Conservation (phyloP, 2,797 vertebrate species). For the Sylvilagus floridanus region DNA sequence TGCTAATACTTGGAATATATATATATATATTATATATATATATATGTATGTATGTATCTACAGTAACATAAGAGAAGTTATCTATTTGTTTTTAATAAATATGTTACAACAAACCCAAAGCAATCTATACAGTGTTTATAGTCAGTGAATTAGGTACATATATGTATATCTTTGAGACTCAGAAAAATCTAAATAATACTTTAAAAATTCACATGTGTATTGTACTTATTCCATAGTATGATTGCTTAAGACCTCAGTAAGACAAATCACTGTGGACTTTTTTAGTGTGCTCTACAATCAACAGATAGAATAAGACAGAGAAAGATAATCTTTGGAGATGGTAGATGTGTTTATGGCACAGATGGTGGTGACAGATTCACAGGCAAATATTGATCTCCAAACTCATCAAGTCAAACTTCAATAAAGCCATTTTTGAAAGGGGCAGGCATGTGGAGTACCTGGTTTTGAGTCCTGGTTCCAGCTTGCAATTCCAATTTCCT, state of each 20-base stretch:
- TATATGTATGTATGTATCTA: not conserved
- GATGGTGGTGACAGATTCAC: not conserved
- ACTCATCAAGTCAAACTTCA: not conserved
- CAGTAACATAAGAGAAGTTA: not conserved
- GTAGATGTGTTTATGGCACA: not conserved
- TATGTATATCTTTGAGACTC: not conserved
- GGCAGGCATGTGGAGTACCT: not conserved
- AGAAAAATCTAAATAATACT: constrained; percentile 12
- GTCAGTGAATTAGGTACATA: not conserved
- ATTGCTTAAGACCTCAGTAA: not conserved
- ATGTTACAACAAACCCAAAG: not conserved
- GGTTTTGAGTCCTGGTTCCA: no score
- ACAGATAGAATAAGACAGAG: not conserved
- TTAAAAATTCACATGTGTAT: constrained; percentile 2
- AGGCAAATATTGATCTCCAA: not conserved
- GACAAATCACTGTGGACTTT: not conserved
- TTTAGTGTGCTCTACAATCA: not conserved
- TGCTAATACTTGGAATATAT: not conserved
- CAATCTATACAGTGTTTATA: not conserved
- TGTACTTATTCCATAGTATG: not conserved
- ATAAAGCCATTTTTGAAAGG: not conserved
- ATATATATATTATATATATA: no score
- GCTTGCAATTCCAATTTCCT: no score
- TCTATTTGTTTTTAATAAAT: not conserved
- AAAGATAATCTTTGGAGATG: not conserved